phyloP scores from a whole-genome alignment of 2,797 vertebrate species.

The Silurus aristotelis region DNA sequence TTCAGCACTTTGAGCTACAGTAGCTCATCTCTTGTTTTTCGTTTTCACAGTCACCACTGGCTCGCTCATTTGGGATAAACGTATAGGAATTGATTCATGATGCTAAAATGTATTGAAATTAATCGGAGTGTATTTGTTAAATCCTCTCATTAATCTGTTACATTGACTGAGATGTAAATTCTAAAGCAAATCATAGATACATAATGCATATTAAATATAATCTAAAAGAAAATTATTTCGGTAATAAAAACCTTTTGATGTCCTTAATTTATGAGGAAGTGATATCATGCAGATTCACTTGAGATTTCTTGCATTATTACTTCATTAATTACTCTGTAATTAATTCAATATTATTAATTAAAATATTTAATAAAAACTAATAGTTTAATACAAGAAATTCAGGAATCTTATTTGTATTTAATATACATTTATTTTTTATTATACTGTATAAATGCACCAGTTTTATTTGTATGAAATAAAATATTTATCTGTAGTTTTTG shows the following conservation, averaged over 20 bases:
- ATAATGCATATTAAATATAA: neutral
- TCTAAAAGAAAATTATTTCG: neutral
- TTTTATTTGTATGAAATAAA: neutral
- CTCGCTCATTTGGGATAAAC: too few relatives aligned
- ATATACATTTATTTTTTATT: neutral
- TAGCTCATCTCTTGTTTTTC: too few relatives aligned
- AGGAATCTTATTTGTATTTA: neutral
- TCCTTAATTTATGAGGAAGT: neutral
- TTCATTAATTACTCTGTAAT: neutral
- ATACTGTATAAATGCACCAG: neutral
- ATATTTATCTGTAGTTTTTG: neutral
- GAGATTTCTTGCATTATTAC: neutral
- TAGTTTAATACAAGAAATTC: neutral
- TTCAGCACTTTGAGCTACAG: too few relatives aligned
- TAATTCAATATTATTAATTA: neutral
- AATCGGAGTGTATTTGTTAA: slow-evolving; percentile 48
- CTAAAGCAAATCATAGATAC: neutral
- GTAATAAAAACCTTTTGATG: neutral
- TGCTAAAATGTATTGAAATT: too few relatives aligned
- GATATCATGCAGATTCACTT: too few relatives aligned
- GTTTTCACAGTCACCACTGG: too few relatives aligned
- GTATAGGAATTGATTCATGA: too few relatives aligned
- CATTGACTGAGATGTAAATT: neutral
- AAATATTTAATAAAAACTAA: neutral
- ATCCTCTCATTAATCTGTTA: slow-evolving; percentile 50